phyloP scores from a whole-genome alignment of 1,140 invertebrate genomes.

The Phymorhynchus buccinoides region DNA sequence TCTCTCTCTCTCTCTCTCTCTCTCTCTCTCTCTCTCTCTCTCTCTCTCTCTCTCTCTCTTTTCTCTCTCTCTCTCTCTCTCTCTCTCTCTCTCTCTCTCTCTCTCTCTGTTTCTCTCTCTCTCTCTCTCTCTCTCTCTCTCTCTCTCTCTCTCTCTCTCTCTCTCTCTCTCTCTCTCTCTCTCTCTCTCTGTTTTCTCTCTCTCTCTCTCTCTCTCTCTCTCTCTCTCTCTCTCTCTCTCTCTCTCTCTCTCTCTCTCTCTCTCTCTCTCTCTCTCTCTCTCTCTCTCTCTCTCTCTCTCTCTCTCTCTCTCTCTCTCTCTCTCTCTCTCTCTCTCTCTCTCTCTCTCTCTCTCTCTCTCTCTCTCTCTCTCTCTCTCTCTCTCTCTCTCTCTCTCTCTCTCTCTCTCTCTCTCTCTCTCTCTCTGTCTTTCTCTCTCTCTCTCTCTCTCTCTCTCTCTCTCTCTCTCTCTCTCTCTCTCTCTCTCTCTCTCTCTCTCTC shows the following conservation, averaged over 20 bases:
- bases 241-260: constrained; percentile 30
- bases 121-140: constrained; percentile 30
- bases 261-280: constrained; percentile 37
- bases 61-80: constrained; percentile 38
- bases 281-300: constrained; percentile 35
- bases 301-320: constrained; percentile 38
- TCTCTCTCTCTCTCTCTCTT: constrained; percentile 36
- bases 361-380: constrained; percentile 5
- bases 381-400: constrained; percentile 21
- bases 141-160: neutral
- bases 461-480: constrained; percentile 38
- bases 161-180: constrained; percentile 24
- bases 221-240: constrained; percentile 20
- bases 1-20: neutral
- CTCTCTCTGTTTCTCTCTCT: constrained; percentile 37
- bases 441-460: constrained; percentile 25
- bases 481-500: constrained; percentile 37
- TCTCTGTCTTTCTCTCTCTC: constrained; percentile 1
- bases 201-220: neutral
- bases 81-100: constrained; percentile 34
- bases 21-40: constrained; percentile 27
- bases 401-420: neutral
- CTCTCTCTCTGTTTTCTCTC: constrained; percentile 8
- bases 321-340: constrained; percentile 29
- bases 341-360: constrained; percentile 29